Conservation (phyloP, 2,888 invertebrate genomes). For the Drosophila putrida region DNA sequence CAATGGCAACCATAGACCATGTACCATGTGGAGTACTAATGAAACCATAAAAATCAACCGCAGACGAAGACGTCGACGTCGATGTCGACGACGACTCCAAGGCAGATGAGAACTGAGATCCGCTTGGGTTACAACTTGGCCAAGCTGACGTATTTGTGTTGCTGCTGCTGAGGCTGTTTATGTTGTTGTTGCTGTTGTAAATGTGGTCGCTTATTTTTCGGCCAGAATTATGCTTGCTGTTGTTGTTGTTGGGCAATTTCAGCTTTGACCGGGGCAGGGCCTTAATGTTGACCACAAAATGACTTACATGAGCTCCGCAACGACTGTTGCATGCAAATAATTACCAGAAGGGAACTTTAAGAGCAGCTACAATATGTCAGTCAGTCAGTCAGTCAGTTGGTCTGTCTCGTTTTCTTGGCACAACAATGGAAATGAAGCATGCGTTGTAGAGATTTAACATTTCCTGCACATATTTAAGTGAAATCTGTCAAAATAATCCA, state of each 20-base stretch:
- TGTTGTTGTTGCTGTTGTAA: conserved; percentile 46
- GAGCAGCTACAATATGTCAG: conserved; percentile 41
- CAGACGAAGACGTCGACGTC: conserved; percentile 52
- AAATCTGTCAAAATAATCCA: conserved; percentile 75
- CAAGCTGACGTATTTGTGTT: conserved; percentile 42
- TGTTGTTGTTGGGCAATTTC: conserved; percentile 54
- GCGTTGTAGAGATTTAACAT: conserved; percentile 61
- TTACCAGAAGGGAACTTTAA: conserved; percentile 69
- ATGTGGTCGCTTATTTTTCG: conserved; percentile 46
- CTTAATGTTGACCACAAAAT: conserved; percentile 73
- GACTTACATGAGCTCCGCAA: conserved; percentile 45
- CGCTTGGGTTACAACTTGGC: conserved; percentile 52
- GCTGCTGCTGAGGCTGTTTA: conserved; percentile 50
- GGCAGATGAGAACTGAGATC: conserved; percentile 43
- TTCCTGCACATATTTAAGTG: conserved; percentile 70
- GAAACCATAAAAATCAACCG: conserved; percentile 82
- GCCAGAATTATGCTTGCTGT: conserved; percentile 46
- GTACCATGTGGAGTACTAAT: conserved; percentile 67
- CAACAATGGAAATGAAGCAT: conserved; percentile 56
- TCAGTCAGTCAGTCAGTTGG: conserved; percentile 19
- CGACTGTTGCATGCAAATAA: conserved; percentile 81
- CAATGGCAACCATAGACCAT: conserved; percentile 23
- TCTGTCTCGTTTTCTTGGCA: conserved; percentile 9
- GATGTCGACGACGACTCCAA: conserved; percentile 38
- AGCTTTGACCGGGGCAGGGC: conserved; percentile 60